phyloP scores from a whole-genome alignment of 2,888 invertebrate species.

The Pristionchus exspectatus region DNA sequence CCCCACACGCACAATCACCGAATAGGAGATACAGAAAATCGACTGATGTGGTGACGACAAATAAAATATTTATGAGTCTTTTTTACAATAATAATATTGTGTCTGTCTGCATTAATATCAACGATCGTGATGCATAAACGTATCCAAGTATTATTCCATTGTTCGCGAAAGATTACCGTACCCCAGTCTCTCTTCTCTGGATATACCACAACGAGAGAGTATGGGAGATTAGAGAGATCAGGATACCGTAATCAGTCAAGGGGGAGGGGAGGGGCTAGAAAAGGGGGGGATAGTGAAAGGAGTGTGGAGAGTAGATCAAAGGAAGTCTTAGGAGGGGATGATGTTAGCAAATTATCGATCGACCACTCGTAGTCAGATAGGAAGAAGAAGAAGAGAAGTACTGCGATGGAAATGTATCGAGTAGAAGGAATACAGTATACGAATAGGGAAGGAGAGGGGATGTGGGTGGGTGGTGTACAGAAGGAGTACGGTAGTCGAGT shows the following conservation, averaged over 20 bases:
- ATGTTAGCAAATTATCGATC: conserved; percentile 31
- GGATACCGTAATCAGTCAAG: conserved; percentile 30
- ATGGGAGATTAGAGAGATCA: conserved; percentile 37
- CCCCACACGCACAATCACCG: background rate
- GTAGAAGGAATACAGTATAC: conserved; percentile 7
- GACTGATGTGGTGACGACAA: conserved; percentile 37
- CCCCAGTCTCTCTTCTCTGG: background rate
- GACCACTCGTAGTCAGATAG: conserved; percentile 44
- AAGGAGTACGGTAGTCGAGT: conserved; percentile 53
- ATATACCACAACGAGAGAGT: conserved; percentile 15
- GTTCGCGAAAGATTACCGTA: conserved; percentile 35
- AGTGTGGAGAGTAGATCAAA: conserved; percentile 36
- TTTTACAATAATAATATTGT: conserved; percentile 45
- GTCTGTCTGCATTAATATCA: conserved; percentile 41
- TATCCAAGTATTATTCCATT: conserved; percentile 45
- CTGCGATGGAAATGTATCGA: conserved; percentile 14
- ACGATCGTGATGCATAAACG: conserved; percentile 48
- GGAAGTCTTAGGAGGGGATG: conserved; percentile 15
- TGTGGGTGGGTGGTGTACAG: background rate
- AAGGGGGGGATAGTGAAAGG: conserved; percentile 2
- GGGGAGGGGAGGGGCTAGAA: background rate
- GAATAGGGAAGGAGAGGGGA: background rate
- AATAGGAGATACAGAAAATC: conserved; percentile 28
- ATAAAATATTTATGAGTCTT: conserved; percentile 43
- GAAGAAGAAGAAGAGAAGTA: conserved; percentile 29